Conservation (phyloP, 2,113 vertebrate species). For the Callorhinus ursinus region DNA sequence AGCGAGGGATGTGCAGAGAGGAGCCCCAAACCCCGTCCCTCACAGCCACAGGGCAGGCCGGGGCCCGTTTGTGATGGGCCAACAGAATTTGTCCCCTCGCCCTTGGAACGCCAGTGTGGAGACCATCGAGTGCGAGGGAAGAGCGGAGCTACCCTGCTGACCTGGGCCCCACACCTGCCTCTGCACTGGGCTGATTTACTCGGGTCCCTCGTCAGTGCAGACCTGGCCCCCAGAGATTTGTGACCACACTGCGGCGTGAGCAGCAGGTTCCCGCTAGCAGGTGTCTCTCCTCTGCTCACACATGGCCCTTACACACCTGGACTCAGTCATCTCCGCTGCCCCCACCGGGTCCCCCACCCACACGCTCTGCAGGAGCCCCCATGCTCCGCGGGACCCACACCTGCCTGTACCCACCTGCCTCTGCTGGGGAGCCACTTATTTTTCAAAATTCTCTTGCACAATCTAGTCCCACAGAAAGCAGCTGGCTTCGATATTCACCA, state of each 20-base stretch:
- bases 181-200: neutral
- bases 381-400: no score
- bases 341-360: accelerated
- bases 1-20: neutral
- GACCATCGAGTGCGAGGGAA: neutral
- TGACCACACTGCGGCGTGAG: neutral
- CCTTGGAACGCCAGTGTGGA: neutral
- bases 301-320: neutral
- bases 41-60: neutral
- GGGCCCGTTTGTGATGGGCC: neutral
- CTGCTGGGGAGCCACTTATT: neutral
- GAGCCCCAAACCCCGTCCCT: neutral
- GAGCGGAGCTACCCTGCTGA: neutral
- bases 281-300: neutral
- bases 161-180: neutral
- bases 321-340: neutral
- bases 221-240: neutral
- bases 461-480: neutral
- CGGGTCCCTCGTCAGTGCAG: neutral
- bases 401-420: neutral
- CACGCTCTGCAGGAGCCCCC: neutral
- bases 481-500: neutral
- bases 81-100: neutral
- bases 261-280: neutral
- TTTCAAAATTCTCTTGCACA: neutral